Base-by-base conservation (phyloP, 2,113 vertebrate genomes). In the Thamnophis sirtalis region DNA sequence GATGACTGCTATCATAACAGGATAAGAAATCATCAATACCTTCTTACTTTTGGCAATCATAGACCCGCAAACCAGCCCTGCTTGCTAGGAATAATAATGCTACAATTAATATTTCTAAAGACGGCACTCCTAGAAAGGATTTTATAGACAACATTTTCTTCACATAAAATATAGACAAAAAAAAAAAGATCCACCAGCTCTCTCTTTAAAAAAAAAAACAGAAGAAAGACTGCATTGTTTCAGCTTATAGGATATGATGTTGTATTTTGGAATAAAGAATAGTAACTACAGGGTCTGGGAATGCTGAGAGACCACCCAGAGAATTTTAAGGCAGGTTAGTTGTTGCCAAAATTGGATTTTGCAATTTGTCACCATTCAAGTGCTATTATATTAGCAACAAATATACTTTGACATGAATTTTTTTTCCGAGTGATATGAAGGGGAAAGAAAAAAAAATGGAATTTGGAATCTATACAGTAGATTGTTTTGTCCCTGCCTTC, bases 101-200 rank as follows among this genome's bases (percentile, higher is more conserved):
- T 88, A 50, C 26, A 88, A 89, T 92, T 92, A 50, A 54, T 88
- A 84, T 89, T 84, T 92, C 89, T 84, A 84, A 89, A 55, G 91
- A 26, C 54, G 51, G 43, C 68, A 54, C 4, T 53, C 22, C 55
- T 53, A 84, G 38, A 85, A 55, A 88, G 21, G 68, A 22, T 43
- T 53, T 54, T 80, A n/a, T 5, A 85, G 89, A 56, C 87, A 84
- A 56, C 21, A 17, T 28, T 85, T 92, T 89, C 9, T 85, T 51
- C 84, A 92, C 21, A 26, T 60, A 92, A 84, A 85, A 92, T 43
- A 19, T 24, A 38, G 48, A 92, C 6, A 92, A 7, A 10, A 51
- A 38, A 48, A n/a, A n/a, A 85, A 89, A 89, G 73, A 50, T 48
- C 28, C 38, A 51, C 7, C 19, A 26, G 53, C 3, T 84, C 43